Base-by-base conservation (phyloP, 2,888 invertebrate genomes). In the Plebejus anna region DNA sequence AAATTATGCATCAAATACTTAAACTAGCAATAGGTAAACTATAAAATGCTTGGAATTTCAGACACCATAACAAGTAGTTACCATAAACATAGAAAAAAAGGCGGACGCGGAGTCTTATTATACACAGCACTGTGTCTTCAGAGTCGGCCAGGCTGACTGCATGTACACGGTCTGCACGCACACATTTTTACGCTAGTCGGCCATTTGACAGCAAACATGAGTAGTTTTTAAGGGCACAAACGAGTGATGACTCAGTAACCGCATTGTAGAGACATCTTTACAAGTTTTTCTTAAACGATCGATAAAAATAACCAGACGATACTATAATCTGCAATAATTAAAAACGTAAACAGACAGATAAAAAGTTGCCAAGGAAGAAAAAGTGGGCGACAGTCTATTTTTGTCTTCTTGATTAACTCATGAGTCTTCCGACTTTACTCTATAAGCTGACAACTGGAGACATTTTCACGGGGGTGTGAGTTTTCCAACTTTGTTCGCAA, bases 241-340 rank as follows among this genome's bases (percentile, higher is more conserved):
- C 32, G 66, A 36, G 66, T 66, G 28, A 61, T 28, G 28, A 66
- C 32, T 13, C 13, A 32, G 66, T 66, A 16, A 36, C 11, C 66
- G 32, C 66, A 66, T 66, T 66, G 32, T 66, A 66, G 4, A 66
- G 32, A 32, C 32, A 13, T 66, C 61, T 61, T 4, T 66, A 66
- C 4, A 66, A 66, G 32, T 66, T 66, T 36, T 36, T 66, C 5
- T 32, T 32, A 28, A 11, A 28, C 66, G 4, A 66, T 66, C 66
- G 66, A 66, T 66, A 66, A 66, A 66, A 66, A 36, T 66, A 36
- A 28, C 22, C 22, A 22, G 2, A 66, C 66, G 66, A 61, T 59
- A 6, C 28, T 28, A 28, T 61, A 66, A 13, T 66, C 11, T 11
- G 28, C 16, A 32, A 66, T 66, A 66, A 66, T 66, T 66, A 66